These are phyloP conservation scores for Notodonta ziczac DNA, from an alignment of 2,888 invertebrate species.

Conservation along the genomic window DNA sequence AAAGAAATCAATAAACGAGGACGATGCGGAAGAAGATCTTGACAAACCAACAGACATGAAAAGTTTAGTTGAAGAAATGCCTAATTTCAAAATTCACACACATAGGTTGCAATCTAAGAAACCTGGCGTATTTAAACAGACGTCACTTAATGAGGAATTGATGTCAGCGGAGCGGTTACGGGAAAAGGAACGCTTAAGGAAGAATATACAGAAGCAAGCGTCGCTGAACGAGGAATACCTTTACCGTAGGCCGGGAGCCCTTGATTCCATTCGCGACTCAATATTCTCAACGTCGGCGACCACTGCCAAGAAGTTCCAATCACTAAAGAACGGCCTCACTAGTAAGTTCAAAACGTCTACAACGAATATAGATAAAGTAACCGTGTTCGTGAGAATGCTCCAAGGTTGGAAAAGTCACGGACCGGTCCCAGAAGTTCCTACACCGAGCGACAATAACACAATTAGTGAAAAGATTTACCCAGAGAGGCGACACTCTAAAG, in stretches of 20 bases:
- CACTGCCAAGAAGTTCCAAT: constrained; percentile 90
- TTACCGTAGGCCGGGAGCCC: constrained; percentile 86
- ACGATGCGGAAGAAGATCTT: constrained; percentile 86
- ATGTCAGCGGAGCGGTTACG: constrained; percentile 94
- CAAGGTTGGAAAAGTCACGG: constrained; percentile 91
- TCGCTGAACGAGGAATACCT: constrained; percentile 95
- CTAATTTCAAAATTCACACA: constrained; percentile 86
- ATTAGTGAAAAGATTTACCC: constrained; percentile 71
- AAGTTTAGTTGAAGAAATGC: constrained; percentile 86
- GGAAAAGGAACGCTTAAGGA: constrained; percentile 92
- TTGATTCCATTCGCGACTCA: constrained; percentile 89
- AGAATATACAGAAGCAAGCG: constrained; percentile 95
- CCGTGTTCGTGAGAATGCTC: constrained; percentile 93
- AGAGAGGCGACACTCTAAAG: constrained; percentile 91
- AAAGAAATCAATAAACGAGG: constrained; percentile 93
- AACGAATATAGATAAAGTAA: constrained; percentile 92
- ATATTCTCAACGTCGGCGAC: constrained; percentile 89
- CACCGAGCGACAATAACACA: constrained; percentile 75
- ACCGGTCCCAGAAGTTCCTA: constrained; percentile 74
- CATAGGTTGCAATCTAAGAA: constrained; percentile 75
- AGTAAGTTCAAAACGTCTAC: constrained; percentile 93
- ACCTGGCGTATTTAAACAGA: constrained; percentile 90
- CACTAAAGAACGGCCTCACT: constrained; percentile 92
- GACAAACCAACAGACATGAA: constrained; percentile 89
- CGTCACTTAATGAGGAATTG: constrained; percentile 94